phyloP scores from a whole-genome alignment of 2,888 invertebrate species.

The Pyrochroa serraticornis region DNA sequence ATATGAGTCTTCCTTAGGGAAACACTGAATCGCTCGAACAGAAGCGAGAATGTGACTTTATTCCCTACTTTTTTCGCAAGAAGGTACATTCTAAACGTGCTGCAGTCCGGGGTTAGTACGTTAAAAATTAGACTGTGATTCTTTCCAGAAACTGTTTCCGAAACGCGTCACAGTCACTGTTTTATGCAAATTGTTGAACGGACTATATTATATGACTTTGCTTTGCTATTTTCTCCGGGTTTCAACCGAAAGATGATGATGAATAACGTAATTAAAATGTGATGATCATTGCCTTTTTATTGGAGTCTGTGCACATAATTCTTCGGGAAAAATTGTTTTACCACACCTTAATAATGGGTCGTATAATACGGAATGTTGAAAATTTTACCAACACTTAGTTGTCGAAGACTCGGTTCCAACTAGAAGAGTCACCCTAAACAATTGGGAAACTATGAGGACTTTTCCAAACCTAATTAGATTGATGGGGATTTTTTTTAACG shows the following conservation, averaged over 20 bases:
- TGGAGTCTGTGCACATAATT: neutral
- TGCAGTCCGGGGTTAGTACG: conserved; percentile 26
- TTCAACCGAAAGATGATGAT: conserved; percentile 17
- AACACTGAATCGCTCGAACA: conserved; percentile 39
- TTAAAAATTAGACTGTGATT: conserved; percentile 36
- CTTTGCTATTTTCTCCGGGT: conserved; percentile 34
- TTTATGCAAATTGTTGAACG: conserved; percentile 40
- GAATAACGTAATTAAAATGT: conserved; percentile 24
- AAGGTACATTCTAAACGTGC: conserved; percentile 28
- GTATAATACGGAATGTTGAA: no score
- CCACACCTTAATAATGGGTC: no score
- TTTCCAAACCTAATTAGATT: no score
- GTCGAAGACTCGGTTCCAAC: no score
- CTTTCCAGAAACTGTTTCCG: neutral
- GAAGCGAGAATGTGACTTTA: conserved; percentile 36
- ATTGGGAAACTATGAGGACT: no score
- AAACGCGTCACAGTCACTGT: conserved; percentile 29
- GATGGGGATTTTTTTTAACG: no score
- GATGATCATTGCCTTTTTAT: conserved; percentile 19
- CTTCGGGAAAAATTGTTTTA: neutral
- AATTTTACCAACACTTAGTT: no score
- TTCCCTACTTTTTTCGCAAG: conserved; percentile 6
- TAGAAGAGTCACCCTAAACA: no score
- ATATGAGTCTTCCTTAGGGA: conserved; percentile 46
- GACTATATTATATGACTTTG: conserved; percentile 36